phyloP scores from a whole-genome alignment of 2,113 vertebrate genomes.

The Petromus typicus region DNA sequence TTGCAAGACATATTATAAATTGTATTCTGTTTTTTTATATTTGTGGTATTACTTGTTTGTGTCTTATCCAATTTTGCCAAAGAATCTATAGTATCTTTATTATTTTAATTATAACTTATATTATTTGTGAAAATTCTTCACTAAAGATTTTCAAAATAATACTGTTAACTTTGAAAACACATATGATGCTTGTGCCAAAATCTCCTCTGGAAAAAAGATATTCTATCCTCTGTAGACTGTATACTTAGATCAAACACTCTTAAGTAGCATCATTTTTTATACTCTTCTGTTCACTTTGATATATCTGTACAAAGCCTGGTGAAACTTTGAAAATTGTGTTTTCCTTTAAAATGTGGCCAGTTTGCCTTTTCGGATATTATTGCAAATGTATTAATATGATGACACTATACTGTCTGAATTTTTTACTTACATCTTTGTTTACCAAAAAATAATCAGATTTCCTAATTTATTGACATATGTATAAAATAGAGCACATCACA shows the following conservation, averaged over 20 bases:
- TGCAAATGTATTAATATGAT: background rate
- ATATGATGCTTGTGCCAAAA: background rate
- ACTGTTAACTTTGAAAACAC: background rate
- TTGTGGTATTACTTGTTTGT: background rate
- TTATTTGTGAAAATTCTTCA: background rate
- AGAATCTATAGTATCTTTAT: background rate
- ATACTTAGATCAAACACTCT: background rate
- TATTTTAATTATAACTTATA: background rate
- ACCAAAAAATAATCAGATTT: background rate
- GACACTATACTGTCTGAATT: background rate
- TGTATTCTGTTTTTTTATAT: background rate
- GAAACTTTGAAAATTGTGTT: background rate
- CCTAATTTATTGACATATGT: background rate
- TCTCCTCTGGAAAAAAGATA: background rate
- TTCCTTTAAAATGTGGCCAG: constrained; percentile 29
- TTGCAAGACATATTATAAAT: background rate
- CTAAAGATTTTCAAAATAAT: constrained; percentile 5
- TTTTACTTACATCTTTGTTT: background rate
- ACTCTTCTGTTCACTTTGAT: background rate
- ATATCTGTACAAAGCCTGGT: background rate
- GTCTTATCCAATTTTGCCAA: background rate
- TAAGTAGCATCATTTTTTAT: background rate
- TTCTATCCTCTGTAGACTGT: background rate
- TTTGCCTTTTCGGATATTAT: background rate
- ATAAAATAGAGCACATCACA: background rate